Conservation (phyloP, 2,113 vertebrate species). For the Tetrao urogallus region DNA sequence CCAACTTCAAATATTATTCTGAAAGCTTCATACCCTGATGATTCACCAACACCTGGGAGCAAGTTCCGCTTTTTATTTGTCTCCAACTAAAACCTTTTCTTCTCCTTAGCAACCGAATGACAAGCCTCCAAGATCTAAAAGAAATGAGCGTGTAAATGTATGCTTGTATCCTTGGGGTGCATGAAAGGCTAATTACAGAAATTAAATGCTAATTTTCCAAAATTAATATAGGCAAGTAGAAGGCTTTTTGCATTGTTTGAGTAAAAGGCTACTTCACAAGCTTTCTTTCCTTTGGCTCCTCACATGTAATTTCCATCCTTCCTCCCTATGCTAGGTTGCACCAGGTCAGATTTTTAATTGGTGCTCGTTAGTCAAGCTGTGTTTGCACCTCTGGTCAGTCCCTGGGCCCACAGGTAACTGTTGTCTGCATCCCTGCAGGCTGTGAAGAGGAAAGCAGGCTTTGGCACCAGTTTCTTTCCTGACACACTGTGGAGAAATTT, state of each 20-base stretch:
- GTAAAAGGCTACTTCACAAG: conserved; percentile 6
- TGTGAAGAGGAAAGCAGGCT: not conserved
- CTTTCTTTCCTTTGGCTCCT: not conserved
- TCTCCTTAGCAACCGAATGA: conserved; percentile 45
- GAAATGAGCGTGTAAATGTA: conserved; percentile 12
- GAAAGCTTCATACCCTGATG: conserved; percentile 47
- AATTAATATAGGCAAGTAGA: conserved; percentile 36
- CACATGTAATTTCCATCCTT: not conserved
- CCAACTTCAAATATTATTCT: not conserved
- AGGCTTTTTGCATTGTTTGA: conserved; percentile 15
- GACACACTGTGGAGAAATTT: not conserved
- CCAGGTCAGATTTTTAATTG: not conserved
- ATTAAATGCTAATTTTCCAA: conserved; percentile 63
- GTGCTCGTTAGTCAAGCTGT: not conserved
- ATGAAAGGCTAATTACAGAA: conserved; percentile 64
- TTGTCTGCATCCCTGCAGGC: not conserved
- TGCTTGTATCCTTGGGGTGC: not conserved
- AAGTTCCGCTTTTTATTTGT: conserved; percentile 55
- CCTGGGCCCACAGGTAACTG: not conserved
- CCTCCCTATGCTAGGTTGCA: not conserved
- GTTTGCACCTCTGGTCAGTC: not conserved
- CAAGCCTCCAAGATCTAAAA: conserved; percentile 28
- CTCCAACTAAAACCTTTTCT: not conserved
- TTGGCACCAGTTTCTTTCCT: not conserved
- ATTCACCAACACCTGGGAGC: conserved; percentile 60